Evolutionary conservation across 2,888 invertebrate genomes (phyloP), one percentile per base, ranked within the genome.

Genomic region (Athalia rosae): DNA sequence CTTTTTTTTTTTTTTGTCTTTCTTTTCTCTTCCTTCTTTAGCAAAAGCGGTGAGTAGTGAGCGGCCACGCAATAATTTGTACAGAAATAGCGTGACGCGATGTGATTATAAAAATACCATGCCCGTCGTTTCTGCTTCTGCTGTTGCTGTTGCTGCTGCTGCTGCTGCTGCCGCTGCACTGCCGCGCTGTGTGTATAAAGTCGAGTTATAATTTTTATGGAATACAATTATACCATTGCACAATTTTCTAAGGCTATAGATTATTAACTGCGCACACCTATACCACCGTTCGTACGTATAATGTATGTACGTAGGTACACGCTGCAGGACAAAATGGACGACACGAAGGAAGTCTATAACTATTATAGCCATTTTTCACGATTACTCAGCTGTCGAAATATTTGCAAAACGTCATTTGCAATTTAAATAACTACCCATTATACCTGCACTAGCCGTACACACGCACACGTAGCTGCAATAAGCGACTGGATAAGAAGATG

Each of bases 131-230:
- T 28, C 28, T 28, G 28, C 28, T 28, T 28, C 28, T 28, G 28
- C 28, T 28, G 28, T 28, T 28, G 28, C n/a, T n/a, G n/a, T n/a
- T n/a, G n/a, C 28, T 28, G 28, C 28, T 28, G 28, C 28, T 28
- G 28, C 28, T 2, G 28, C 28, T 28, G 28, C 28, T 28, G 28
- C 28, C n/a, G n/a, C n/a, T n/a, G n/a, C n/a, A n/a, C n/a, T n/a
- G n/a, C n/a, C n/a, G n/a, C n/a, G n/a, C n/a, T n/a, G n/a, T 28
- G 28, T 28, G 28, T 28, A 45, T 53, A 53, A 53, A 63, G n/a
- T 48, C 15, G 48, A 48, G 66, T 48, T 48, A 48, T 66, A 13
- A 66, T 66, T 66, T 66, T 66, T 15, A 66, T 66, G 66, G 48
- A 45, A 43, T 45, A 62, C 43, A 62, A 43, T 62, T 62, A 62